Base-by-base conservation (phyloP, 2,113 vertebrate genomes). In the Prinia subflava region DNA sequence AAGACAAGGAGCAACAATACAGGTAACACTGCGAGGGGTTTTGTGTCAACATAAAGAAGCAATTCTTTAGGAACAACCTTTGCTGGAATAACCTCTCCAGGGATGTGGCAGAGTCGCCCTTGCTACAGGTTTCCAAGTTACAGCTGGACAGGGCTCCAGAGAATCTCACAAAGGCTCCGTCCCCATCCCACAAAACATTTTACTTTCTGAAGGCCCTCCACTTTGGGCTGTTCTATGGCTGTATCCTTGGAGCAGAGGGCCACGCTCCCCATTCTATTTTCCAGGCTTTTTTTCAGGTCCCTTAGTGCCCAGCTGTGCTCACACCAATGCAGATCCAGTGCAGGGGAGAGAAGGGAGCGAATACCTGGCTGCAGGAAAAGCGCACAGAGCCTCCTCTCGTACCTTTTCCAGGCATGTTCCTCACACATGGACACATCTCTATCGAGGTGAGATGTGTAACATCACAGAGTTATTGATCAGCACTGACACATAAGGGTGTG, bases 401-500 rank as follows among this genome's bases (percentile, higher is more conserved):
- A 49, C n/a, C 4, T 90, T 86, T 60, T 39, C 82, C 41, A 73
- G 76, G 6, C 25, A 18, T 47, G 30, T n/a, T 78, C 83, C 17
- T 67, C 25, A 35, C 27, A 46, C 2, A 15, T 6, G 6, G 27
- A 18, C 25, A 19, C 60, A 13, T 57, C 10, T 42, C 35, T 5
- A 5, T 23, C 13, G 10, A 28, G 23, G 21, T 47, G 57, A 65
- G 6, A 15, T 5, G 15, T 39, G 39, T 39, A 39, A 39, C 9
- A 75, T 57, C 80, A 15, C 11, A 57, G 31, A 55, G 6, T 5
- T 42, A 15, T 21, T 17, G 13, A 35, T 64, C 35, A 42, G 14
- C 42, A 35, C 9, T 39, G 31, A 41, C n/a, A 55, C 0, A 0
- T 7, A 11, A 69, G 69, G 13, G 33, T 41, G n/a, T 1, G 0